Evolutionary conservation across 92 coral and sea anemone genomes (phyloP).

Genomic region (Actinernus sp.): DNA sequence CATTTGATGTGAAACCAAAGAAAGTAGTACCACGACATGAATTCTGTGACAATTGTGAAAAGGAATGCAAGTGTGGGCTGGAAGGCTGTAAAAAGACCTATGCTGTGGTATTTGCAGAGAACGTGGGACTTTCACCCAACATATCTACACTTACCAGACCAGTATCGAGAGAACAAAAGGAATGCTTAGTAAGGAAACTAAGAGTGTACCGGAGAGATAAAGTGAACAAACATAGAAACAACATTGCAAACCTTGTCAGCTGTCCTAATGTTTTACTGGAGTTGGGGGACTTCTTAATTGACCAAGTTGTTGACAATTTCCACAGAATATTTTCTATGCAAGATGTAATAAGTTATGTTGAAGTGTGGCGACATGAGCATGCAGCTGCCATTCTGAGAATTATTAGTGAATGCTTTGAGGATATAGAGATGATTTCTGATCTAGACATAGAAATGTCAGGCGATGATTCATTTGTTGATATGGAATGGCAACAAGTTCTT

Average conservation of each 20-base stretch:
- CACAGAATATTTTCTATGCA: neutral
- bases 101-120: no score
- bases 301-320: neutral
- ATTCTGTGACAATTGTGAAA: constrained; percentile 20
- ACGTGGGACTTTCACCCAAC: no score
- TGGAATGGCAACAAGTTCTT: neutral
- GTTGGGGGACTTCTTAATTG: no score
- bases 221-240: no score
- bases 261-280: constrained; percentile 12
- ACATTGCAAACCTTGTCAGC: constrained; percentile 11
- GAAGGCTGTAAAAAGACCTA: no score
- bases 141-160: constrained; percentile 4
- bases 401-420: neutral
- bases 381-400: neutral
- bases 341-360: neutral
- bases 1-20: no score
- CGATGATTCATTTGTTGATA: no score
- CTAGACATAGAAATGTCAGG: constrained; percentile 9
- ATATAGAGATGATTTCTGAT: constrained; percentile 5
- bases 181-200: constrained; percentile 3
- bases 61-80: no score
- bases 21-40: no score
- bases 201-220: constrained; percentile 17
- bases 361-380: neutral
- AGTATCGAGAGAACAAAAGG: constrained; percentile 19